Evolutionary conservation across 2,888 invertebrate genomes (phyloP).

Genomic region (Andrena fulva): DNA sequence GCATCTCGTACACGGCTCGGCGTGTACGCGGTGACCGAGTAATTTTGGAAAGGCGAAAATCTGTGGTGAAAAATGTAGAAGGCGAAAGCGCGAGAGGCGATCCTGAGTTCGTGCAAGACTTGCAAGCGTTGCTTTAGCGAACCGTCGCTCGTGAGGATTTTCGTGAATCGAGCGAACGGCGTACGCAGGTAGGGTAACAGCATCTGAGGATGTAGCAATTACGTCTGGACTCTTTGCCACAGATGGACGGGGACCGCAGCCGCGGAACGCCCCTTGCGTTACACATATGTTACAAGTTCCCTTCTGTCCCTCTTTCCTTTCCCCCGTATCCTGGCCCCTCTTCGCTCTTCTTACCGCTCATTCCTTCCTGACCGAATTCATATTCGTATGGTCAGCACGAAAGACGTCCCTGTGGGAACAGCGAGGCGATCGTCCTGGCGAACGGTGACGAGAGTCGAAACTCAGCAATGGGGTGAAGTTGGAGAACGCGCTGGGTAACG

Average conservation of each 20-base stretch:
- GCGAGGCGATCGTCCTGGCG: constrained; percentile 51
- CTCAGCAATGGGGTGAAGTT: not conserved
- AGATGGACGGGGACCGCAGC: constrained; percentile 81
- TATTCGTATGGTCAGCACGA: constrained; percentile 70
- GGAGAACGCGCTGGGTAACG: constrained; percentile 16
- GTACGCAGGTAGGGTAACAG: constrained; percentile 65
- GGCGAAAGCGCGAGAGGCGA: no score
- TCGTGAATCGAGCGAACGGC: constrained; percentile 71
- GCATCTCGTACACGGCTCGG: constrained; percentile 48
- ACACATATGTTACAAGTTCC: constrained; percentile 83
- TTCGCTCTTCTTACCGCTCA: constrained; percentile 58
- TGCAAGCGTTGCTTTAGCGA: not conserved
- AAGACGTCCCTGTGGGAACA: constrained; percentile 74
- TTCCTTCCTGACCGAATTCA: constrained; percentile 72
- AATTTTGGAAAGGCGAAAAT: not conserved
- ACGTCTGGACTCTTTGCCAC: constrained; percentile 77
- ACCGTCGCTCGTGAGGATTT: constrained; percentile 68
- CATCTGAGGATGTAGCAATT: constrained; percentile 83
- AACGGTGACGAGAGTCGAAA: constrained; percentile 4
- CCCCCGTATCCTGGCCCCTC: constrained; percentile 53
- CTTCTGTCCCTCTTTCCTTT: constrained; percentile 60
- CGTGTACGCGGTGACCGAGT: not conserved
- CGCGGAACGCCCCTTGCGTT: constrained; percentile 84
- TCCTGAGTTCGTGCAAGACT: no score
- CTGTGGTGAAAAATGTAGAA: not conserved